Evolutionary conservation across 2,797 vertebrate genomes (phyloP).

Genomic region (Thripadectes ignobilis): DNA sequence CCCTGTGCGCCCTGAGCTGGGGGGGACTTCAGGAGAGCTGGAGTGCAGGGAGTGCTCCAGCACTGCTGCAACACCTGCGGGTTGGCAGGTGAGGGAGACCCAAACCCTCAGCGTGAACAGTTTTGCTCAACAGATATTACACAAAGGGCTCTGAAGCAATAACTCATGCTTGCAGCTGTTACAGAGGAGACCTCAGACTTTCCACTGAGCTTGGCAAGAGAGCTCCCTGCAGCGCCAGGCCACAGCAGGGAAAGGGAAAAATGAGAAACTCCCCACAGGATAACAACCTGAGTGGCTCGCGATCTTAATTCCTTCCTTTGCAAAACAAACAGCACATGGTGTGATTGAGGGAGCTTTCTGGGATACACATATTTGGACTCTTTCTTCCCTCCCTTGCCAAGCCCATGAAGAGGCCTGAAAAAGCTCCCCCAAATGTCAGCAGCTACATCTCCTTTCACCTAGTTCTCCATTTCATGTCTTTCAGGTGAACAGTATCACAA

Average conservation of each 20-base stretch:
- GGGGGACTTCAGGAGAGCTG: neutral
- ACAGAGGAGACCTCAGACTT: neutral
- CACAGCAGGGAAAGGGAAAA: neutral
- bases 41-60: neutral
- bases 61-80: neutral
- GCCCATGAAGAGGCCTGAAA: neutral
- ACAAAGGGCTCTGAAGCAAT: neutral
- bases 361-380: fast-evolving
- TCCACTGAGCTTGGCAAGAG: neutral
- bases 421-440: neutral
- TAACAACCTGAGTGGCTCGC: neutral
- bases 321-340: neutral
- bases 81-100: neutral
- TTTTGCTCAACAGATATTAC: neutral
- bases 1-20: neutral
- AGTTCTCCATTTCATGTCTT: neutral
- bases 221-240: neutral
- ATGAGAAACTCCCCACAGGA: neutral
- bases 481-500: neutral
- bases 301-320: neutral
- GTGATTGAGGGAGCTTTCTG: neutral
- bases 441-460: neutral
- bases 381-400: neutral
- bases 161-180: fast-evolving
- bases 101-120: fast-evolving